A percentile compares a stretch with the other conserved stretches of the same genome.
Evolutionary conservation across 1,140 invertebrate genomes (phyloP).

Genomic region (Bombus picipes): DNA sequence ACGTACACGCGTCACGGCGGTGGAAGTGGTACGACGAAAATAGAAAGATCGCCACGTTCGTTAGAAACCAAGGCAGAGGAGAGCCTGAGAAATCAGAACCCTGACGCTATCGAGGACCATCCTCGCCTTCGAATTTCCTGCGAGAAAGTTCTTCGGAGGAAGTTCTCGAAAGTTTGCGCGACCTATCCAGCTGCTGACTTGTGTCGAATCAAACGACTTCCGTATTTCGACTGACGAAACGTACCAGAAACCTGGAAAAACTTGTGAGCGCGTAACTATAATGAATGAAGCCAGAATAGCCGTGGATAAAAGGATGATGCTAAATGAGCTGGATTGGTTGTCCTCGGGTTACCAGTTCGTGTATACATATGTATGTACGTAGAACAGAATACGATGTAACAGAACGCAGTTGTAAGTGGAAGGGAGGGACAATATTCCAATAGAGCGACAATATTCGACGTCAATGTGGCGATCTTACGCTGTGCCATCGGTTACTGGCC

Average conservation of each 20-base stretch:
- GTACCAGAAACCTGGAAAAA: background rate
- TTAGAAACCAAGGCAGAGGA: too few relatives aligned
- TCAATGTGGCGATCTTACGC: slow-evolving; percentile 84
- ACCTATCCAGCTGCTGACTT: background rate
- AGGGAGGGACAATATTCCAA: background rate
- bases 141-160: background rate
- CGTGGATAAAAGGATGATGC: background rate
- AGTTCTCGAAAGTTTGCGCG: background rate
- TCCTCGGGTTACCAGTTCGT: background rate
- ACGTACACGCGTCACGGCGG: too few relatives aligned
- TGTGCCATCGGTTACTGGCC: slow-evolving; percentile 89
- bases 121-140: background rate
- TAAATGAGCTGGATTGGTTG: background rate
- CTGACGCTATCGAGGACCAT: background rate
- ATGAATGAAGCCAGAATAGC: too few relatives aligned
- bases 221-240: background rate
- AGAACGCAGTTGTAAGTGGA: background rate
- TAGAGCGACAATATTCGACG: background rate
- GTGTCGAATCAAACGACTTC: background rate
- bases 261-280: too few relatives aligned
- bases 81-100: too few relatives aligned
- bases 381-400: background rate
- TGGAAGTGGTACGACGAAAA: background rate
- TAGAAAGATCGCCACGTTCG: background rate
- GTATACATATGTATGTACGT: background rate